phyloP scores from a whole-genome alignment of 2,113 vertebrate species.

The Megaleporinus macrocephalus region DNA sequence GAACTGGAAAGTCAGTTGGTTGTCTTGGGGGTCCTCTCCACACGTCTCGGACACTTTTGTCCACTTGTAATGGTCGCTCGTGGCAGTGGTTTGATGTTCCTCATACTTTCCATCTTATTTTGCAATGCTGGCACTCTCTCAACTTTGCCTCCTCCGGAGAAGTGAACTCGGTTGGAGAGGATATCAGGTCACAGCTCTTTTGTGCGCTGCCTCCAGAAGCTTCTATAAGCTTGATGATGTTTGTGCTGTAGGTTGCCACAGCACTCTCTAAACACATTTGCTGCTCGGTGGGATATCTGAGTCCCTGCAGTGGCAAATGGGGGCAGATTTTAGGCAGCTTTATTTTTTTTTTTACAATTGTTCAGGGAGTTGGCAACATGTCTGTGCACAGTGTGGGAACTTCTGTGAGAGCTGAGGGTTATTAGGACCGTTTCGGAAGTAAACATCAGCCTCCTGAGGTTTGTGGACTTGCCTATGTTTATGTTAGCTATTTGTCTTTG shows the following conservation, averaged over 20 bases:
- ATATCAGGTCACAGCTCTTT: constrained; percentile 42
- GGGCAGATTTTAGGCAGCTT: constrained; percentile 5
- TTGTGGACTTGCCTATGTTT: background rate
- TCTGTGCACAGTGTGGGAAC: constrained; percentile 19
- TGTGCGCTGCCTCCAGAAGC: constrained; percentile 48
- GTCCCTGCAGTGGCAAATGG: constrained; percentile 33
- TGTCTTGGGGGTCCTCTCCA: background rate
- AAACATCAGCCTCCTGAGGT: constrained; percentile 6
- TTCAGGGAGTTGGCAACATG: constrained; percentile 34
- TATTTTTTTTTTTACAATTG: constrained; percentile 18
- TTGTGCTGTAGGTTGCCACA: constrained; percentile 37
- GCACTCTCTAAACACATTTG: constrained; percentile 8
- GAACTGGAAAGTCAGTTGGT: background rate
- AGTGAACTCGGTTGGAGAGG: constrained; percentile 32
- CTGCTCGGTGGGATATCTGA: constrained; percentile 27
- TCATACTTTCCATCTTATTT: background rate
- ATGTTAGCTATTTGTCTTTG: background rate
- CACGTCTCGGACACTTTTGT: background rate
- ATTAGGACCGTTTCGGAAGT: constrained; percentile 27
- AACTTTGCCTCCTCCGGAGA: constrained; percentile 20
- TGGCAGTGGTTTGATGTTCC: background rate
- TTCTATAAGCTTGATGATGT: constrained; percentile 47
- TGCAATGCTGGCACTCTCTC: constrained; percentile 12
- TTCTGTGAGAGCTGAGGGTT: constrained; percentile 22
- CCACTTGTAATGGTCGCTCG: background rate